Evolutionary conservation across 2,888 invertebrate species (phyloP), one percentile per base, ranked within the genome.

Genomic region (Volucella inflata): DNA sequence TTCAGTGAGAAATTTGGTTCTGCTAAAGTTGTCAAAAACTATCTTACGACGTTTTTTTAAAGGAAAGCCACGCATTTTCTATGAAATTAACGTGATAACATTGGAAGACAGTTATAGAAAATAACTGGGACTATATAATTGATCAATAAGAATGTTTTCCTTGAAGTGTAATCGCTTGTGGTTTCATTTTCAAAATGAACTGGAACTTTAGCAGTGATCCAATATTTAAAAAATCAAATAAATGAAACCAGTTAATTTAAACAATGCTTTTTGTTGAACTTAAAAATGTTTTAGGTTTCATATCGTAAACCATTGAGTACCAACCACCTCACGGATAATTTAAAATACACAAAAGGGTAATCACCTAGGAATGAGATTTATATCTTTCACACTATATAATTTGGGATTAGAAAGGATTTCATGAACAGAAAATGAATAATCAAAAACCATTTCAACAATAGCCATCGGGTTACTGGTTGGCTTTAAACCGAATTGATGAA

Each of bases 401-500:
- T 74, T 14, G 42, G 76, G 51, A 76, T 76, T 68, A 76, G 14
- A 46, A 9, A 10, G 51, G 46, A 42, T 38, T 53, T 36, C 11
- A 8, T 1, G 11, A 16, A 65, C 11, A 11, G 36, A 14, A 75
- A 75, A 75, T 75, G 67, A 59, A 21, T 67, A 59, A 57, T 48
- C 48, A 44, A 42, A 55, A 44, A 36, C 0, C 12, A 11, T 10
- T 44, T 68, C 68, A 30, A 55, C 44, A 17, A 59, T 50, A n/a
- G 16, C 14, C 12, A 11, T 11, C 2, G 30, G 42, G 16, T 3
- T 40, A 16, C 44, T 16, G 36, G 12, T 21, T 14, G n/a, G 60
- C 8, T 30, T 30, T 71, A 53, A 75, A 77, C 67, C 77, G 50
- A 74, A 68, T 72, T 62, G 57, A 14, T 55, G 8, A 51, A 14